Conservation (phyloP, 2,888 invertebrate genomes). For the Dasypogon diadema region DNA sequence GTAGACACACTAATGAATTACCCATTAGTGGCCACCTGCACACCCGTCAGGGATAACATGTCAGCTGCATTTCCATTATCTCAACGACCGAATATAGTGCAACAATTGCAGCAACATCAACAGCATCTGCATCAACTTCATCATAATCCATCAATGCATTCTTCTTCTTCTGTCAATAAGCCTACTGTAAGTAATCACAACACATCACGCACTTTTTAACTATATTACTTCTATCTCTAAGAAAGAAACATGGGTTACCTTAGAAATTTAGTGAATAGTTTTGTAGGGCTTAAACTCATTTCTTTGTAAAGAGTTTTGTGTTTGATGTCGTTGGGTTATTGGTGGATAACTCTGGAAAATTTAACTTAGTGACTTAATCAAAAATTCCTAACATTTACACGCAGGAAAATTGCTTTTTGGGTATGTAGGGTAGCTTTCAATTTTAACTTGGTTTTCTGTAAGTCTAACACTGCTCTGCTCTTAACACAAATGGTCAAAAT, state of each 20-base stretch:
- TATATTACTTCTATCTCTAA: not conserved
- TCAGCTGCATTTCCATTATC: conserved; percentile 67
- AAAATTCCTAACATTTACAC: too few relatives aligned
- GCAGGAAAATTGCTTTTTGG: too few relatives aligned
- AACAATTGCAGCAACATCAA: conserved; percentile 68
- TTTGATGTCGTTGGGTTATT: too few relatives aligned
- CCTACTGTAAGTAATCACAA: conserved; percentile 65
- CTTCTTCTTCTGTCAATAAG: conserved; percentile 57
- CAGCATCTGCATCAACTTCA: conserved; percentile 61
- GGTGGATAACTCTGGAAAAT: too few relatives aligned
- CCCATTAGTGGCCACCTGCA: conserved; percentile 68
- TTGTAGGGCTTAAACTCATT: too few relatives aligned
- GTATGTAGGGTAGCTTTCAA: too few relatives aligned
- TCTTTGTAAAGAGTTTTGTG: too few relatives aligned
- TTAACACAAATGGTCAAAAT: too few relatives aligned
- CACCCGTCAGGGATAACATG: conserved; percentile 67
- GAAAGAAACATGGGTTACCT: conserved; percentile 34
- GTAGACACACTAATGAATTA: conserved; percentile 67
- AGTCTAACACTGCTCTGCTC: too few relatives aligned
- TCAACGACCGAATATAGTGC: conserved; percentile 68
- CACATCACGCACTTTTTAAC: conserved; percentile 42
- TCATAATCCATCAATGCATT: conserved; percentile 56
- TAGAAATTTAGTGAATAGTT: too few relatives aligned
- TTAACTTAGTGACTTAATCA: too few relatives aligned
- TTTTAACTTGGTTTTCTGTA: too few relatives aligned